Percentiles rank a stretch among this genome's conserved stretches.
Conservation (phyloP, 2,113 vertebrate genomes). For the Colistium nudipinnis region DNA sequence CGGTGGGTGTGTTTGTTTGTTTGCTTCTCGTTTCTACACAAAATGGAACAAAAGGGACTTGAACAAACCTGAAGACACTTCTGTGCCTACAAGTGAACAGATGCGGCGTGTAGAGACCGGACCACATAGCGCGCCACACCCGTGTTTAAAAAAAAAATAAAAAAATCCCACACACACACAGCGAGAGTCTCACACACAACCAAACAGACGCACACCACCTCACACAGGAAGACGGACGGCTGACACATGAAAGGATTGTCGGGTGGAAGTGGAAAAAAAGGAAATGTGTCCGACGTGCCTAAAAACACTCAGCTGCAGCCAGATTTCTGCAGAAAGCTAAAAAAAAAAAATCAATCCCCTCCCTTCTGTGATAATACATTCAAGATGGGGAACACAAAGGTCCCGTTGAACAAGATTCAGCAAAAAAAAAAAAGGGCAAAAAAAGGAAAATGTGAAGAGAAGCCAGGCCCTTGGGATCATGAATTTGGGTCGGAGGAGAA, state of each 20-base stretch:
- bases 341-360: not conserved
- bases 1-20: slow-evolving; percentile 18
- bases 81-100: not conserved
- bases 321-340: not conserved
- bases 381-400: slow-evolving; percentile 1
- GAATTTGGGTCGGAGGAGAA: slow-evolving; percentile 38
- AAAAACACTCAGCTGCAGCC: not conserved
- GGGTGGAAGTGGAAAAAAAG: not conserved
- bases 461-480: slow-evolving; percentile 50
- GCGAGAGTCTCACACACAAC: not conserved
- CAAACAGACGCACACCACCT: not conserved
- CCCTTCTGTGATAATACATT: not conserved
- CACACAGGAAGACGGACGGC: not conserved
- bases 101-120: slow-evolving; percentile 35
- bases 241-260: not conserved
- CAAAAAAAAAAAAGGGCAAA: not conserved
- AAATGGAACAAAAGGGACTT: not conserved
- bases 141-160: too few relatives aligned
- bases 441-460: slow-evolving; percentile 7
- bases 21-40: not conserved
- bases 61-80: not conserved
- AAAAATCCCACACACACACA: not conserved
- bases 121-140: slow-evolving; percentile 19
- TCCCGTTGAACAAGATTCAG: not conserved
- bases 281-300: not conserved